Base-by-base conservation (phyloP, 2,797 vertebrate genomes). In the Gadopsis marmoratus region DNA sequence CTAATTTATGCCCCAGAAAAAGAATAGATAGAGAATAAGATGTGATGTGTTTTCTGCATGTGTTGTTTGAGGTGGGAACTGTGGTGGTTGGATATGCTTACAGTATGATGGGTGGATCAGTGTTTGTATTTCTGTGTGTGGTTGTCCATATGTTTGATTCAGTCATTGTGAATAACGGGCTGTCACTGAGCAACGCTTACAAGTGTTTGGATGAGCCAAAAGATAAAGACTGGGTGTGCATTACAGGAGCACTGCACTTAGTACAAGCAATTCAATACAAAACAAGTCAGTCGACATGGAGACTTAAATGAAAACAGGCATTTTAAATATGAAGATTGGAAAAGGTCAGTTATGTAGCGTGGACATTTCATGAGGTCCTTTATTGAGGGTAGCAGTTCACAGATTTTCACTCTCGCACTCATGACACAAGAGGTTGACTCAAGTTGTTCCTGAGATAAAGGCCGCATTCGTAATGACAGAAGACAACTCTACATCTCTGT, bases 361-460 rank as follows among this genome's bases (percentile, higher is more conserved):
- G 63, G 66, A 41, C 48, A 75, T 64, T 64, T 79, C 56, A 53
- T 48, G 35, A 71, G 71, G 69, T 62, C 75, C 17, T 71, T 69
- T 58, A 55, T 45, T 72, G 45, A 82, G 16, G 54, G 45, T 8
- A 66, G 71, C 76, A 53, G 79, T 81, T 82, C 60, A 75, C 74
- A 84, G 67, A 85, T 81, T 78, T 80, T 79, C 79, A 45, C 64
- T 69, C 69, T 85, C 67, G 78, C 87, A 71, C 74, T 84, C 70
- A 66, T 76, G 74, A 79, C 81, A 78, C 81, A 82, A 86, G 78
- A 80, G 79, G 65, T 86, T 77, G 86, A 87, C 88, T 87, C n/a
- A 78, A 88, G 86, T 91, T 67, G 70, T 84, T 87, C 51, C 79
- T 51, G 78, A 80, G 79, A 90, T 87, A 88, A 92, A 92, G 84